Base-by-base conservation (phyloP, 1,140 invertebrate species). In the Drosophila busckii region DNA sequence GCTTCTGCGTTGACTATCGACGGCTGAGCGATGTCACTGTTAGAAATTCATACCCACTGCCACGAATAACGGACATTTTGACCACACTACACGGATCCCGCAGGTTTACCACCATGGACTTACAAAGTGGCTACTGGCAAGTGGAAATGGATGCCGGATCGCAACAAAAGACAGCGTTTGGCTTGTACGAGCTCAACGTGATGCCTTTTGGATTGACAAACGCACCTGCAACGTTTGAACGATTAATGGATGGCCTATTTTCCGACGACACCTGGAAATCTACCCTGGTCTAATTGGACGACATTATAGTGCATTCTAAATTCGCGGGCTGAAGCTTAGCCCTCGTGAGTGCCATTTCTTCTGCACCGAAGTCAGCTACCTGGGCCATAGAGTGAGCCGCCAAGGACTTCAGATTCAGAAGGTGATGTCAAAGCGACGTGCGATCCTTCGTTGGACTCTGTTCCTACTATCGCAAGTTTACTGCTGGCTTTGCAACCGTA, bases 21-120 rank as follows among this genome's bases (percentile, higher is more conserved):
- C 12, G 42, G 9, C 29, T 88, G 3, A 89, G 88, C 48, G 42
- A 70, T 1, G 55, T 84, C 0, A 88, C 87, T 1, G 59, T 59
- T 1, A 46, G 60, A 8, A 85, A 87, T 25, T 28, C 25, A 2
- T 91, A 89, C 69, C 89, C 90, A 0, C 52, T 92, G 3, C 90
- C 90, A 1, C 64, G 85, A 4, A 89, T 91, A 3, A 87, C 89
- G 2, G 41, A 46, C 15, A 49, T 49, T 7, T 10, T 59, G 1
- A 16, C 35, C 7, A 52, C 25, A 1, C 20, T 44, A n/a, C 7
- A 29, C 13, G 49, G 40, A 3, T 6, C 16, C 2, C 4, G 8
- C 3, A 38, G 44, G 42, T 56, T 56, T 6, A 10, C 44, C 0
- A 48, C 42, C 2, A 25, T 58, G 20, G 38, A 25, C 4, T 15